A percentile compares a stretch with the other conserved stretches of the same genome.
Conservation (phyloP, 2,113 vertebrate species). For the Chaetops frenatus region DNA sequence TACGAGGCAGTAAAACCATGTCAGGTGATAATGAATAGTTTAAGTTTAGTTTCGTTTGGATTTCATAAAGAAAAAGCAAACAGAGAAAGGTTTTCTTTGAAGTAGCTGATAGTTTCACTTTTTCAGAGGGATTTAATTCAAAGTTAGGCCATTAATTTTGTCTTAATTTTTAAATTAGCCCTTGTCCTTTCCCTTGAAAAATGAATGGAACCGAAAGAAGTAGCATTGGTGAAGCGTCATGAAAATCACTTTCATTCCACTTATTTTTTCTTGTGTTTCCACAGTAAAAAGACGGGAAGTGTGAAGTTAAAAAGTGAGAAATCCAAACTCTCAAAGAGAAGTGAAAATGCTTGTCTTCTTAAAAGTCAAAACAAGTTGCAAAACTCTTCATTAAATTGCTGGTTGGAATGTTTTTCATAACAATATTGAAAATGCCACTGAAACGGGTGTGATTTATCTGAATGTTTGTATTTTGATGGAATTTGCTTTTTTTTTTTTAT, state of each 20-base stretch:
- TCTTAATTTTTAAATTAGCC: not conserved
- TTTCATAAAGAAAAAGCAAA: not conserved
- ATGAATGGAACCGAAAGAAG: not conserved
- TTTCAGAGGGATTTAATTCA: not conserved
- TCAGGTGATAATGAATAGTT: not conserved
- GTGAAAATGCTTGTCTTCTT: not conserved
- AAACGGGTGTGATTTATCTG: slow-evolving; percentile 3
- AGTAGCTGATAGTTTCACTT: not conserved
- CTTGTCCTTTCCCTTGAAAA: not conserved
- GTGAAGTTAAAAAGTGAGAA: not conserved
- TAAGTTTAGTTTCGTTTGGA: not conserved
- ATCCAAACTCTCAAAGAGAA: not conserved
- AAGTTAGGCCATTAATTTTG: not conserved
- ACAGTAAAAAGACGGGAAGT: not conserved
- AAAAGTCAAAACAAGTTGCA: slow-evolving; percentile 18
- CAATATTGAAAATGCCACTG: not conserved
- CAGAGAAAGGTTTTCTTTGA: not conserved
- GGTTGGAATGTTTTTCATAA: not conserved
- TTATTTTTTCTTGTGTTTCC: not conserved
- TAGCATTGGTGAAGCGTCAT: not conserved
- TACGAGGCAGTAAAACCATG: accelerated
- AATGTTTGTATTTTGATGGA: slow-evolving; percentile 11
- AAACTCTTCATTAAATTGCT: slow-evolving; percentile 6
- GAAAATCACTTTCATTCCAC: not conserved
- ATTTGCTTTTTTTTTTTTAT: not conserved